Evolutionary conservation across 2,113 vertebrate species (phyloP).

Genomic region (Fulmarus glacialis): DNA sequence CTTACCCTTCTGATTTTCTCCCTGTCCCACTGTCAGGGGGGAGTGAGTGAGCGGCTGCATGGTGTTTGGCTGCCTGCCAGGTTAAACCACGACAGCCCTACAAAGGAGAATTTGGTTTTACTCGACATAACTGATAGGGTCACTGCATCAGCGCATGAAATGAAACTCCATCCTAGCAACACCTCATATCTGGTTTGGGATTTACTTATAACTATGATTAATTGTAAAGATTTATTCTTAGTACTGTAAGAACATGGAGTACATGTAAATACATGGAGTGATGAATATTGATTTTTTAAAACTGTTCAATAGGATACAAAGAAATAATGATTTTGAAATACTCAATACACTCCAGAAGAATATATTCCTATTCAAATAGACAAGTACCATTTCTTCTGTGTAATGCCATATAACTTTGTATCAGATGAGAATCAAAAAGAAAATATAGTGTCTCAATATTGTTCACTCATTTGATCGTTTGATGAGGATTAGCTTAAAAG

Average conservation of each 20-base stretch:
- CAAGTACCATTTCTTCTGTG: not conserved
- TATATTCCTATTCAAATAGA: not conserved
- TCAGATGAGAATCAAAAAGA: conserved; percentile 14
- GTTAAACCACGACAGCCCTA: too few species aligned
- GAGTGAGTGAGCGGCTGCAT: too few species aligned
- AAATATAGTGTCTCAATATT: conserved; percentile 35
- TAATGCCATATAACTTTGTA: conserved; percentile 23
- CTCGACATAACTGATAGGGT: not conserved
- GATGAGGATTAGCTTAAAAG: not conserved
- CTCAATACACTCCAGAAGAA: not conserved
- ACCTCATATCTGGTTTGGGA: not conserved
- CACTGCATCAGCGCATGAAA: not conserved
- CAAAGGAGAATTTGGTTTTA: not conserved
- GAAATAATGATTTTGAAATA: not conserved
- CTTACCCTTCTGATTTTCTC: too few species aligned
- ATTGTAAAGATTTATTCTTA: not conserved
- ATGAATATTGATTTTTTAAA: not conserved
- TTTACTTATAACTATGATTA: not conserved
- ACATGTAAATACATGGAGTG: not conserved
- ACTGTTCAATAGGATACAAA: not conserved
- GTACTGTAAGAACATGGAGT: not conserved
- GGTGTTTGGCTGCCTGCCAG: too few species aligned
- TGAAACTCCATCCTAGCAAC: not conserved
- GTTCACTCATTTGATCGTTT: not conserved
- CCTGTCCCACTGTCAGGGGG: too few species aligned